phyloP scores from a whole-genome alignment of 2,113 vertebrate genomes.

The Oreocharis arfaki region DNA sequence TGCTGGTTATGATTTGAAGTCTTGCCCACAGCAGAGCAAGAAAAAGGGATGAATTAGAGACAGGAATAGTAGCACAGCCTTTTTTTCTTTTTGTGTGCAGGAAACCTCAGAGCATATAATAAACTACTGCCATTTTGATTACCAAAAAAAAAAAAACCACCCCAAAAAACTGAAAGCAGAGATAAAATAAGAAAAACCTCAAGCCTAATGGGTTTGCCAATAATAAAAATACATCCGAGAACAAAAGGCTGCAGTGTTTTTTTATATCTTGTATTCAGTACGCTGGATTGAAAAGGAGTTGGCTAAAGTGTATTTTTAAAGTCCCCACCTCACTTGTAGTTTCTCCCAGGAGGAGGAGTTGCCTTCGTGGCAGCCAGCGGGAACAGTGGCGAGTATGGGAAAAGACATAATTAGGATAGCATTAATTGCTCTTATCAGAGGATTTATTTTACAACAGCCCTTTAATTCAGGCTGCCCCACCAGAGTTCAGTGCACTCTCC shows the following conservation, averaged over 20 bases:
- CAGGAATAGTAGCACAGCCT: slow-evolving; percentile 65
- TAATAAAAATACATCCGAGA: slow-evolving; percentile 42
- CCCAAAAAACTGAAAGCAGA: slow-evolving; percentile 8
- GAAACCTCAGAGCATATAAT: slow-evolving; percentile 71
- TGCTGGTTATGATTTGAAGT: slow-evolving; percentile 69
- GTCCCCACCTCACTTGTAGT: neutral
- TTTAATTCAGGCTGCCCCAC: neutral
- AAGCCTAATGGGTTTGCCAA: slow-evolving; percentile 34
- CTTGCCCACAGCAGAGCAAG: slow-evolving; percentile 57
- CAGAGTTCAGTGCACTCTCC: neutral
- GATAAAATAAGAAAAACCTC: slow-evolving; percentile 61
- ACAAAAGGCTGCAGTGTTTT: slow-evolving; percentile 14
- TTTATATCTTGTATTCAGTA: slow-evolving; percentile 1
- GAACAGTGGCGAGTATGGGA: neutral
- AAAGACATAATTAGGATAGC: slow-evolving; percentile 63
- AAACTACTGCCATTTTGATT: slow-evolving; percentile 57
- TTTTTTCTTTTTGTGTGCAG: slow-evolving; percentile 46
- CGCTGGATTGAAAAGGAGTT: neutral
- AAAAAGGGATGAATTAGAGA: slow-evolving; percentile 68
- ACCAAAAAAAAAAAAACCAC: neutral
- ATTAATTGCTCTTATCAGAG: slow-evolving; percentile 59
- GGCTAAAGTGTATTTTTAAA: neutral
- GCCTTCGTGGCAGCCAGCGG: slow-evolving; percentile 40
- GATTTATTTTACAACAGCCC: neutral
- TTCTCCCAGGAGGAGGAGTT: slow-evolving; percentile 42